A percentile compares a stretch with the other conserved stretches of the same genome.
Conservation (phyloP, 37 sponge, comb jelly and placozoan genomes). For the Oopsacas minuta region DNA sequence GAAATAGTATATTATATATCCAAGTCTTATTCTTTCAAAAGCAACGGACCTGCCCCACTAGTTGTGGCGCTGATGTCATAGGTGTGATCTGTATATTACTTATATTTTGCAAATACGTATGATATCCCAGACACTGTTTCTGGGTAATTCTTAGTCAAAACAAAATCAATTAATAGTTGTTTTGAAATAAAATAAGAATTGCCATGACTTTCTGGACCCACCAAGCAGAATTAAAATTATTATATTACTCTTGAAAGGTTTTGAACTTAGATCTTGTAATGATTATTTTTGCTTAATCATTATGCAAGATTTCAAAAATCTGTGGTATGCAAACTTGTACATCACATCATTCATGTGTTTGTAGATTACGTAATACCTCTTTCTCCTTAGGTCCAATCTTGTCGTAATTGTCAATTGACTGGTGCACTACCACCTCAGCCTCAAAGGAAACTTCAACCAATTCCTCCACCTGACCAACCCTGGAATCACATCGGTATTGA, state of each 20-base stretch:
- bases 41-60: background rate
- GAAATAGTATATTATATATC: too few species aligned
- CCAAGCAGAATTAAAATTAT: background rate
- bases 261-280: background rate
- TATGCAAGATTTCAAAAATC: background rate
- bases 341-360: background rate
- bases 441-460: constrained; percentile 1
- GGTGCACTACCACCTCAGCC: constrained; percentile 16
- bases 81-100: too few species aligned
- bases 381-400: background rate
- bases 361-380: background rate
- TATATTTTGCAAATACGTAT: too few species aligned
- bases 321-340: background rate
- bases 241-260: background rate
- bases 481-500: constrained; percentile 7
- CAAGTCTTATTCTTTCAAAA: background rate
- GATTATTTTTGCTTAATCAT: background rate
- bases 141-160: background rate
- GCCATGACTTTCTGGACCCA: background rate
- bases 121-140: too few species aligned
- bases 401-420: background rate
- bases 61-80: background rate
- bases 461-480: constrained; percentile 14
- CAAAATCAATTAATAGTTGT: background rate
- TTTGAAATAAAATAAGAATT: background rate